phyloP scores from a whole-genome alignment of 2,113 vertebrate species.

The Rhodinocichla rosea region DNA sequence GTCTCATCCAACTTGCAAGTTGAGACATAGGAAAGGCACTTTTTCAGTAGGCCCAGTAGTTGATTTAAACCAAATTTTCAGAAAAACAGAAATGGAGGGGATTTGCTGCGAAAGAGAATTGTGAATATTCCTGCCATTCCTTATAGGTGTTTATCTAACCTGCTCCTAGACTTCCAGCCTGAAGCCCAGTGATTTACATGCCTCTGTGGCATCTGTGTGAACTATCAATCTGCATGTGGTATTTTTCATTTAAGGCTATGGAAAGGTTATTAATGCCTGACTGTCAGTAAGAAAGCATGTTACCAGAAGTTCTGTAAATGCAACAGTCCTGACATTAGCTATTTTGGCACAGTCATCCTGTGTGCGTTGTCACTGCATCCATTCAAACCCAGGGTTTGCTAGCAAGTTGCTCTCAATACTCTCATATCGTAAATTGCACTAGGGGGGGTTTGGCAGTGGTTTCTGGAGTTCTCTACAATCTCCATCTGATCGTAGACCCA shows the following conservation, averaged over 20 bases:
- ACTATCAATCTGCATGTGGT: background rate
- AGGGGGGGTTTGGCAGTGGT: background rate
- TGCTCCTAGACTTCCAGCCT: background rate
- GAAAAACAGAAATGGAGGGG: background rate
- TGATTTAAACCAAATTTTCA: background rate
- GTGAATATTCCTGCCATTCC: background rate
- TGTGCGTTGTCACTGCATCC: background rate
- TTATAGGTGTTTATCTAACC: background rate
- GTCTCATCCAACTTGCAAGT: background rate
- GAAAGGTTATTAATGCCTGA: background rate
- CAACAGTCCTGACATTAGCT: background rate
- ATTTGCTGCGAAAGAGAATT: background rate
- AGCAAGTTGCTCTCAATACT: background rate
- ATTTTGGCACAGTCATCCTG: background rate
- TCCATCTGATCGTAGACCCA: background rate
- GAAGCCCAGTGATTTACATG: background rate
- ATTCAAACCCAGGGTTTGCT: background rate
- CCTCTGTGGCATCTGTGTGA: background rate
- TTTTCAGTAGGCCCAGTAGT: background rate
- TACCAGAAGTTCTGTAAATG: background rate
- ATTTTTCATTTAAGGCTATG: background rate
- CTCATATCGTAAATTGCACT: rapidly evolving
- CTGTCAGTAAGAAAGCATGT: background rate
- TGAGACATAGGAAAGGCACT: background rate
- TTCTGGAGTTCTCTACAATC: background rate